These are phyloP conservation scores for Telmatherina bonti DNA, from an alignment of 2,797 vertebrate species.

Conservation along the genomic window DNA sequence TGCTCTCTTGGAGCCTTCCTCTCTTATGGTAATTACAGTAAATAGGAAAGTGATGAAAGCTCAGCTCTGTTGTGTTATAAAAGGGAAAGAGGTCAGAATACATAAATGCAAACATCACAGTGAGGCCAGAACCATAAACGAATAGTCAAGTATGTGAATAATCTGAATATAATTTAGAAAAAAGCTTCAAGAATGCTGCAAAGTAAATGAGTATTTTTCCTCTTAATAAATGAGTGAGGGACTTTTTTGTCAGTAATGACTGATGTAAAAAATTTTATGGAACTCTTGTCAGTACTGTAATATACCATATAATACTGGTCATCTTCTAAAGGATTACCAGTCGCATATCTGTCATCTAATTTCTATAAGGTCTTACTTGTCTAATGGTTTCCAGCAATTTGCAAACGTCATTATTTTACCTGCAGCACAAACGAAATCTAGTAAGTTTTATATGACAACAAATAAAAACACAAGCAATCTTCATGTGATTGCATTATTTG, in stretches of 20 bases:
- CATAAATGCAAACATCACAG: constrained; percentile 27
- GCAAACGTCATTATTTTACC: background rate
- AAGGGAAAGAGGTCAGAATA: constrained; percentile 15
- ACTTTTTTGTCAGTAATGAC: background rate
- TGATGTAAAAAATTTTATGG: background rate
- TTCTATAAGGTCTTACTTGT: background rate
- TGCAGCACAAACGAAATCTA: too few relatives aligned
- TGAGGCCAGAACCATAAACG: constrained; percentile 17
- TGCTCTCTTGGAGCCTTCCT: constrained; percentile 24
- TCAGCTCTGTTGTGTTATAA: constrained; percentile 6
- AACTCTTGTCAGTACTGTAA: background rate
- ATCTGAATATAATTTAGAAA: constrained; percentile 11
- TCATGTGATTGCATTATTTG: too few relatives aligned
- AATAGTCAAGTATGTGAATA: constrained; percentile 20
- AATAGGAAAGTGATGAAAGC: constrained; percentile 23
- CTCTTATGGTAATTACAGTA: constrained; percentile 51
- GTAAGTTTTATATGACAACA: too few relatives aligned
- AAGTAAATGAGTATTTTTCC: background rate
- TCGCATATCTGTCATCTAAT: background rate
- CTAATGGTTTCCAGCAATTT: background rate
- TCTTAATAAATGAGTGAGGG: background rate
- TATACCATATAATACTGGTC: background rate
- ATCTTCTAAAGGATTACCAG: background rate
- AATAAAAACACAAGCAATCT: too few relatives aligned
- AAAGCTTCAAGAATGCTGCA: background rate